A percentile compares a stretch with the other conserved stretches of the same genome.
Evolutionary conservation across 2,888 invertebrate species (phyloP).

Genomic region (Cerceris rybyensis): DNA sequence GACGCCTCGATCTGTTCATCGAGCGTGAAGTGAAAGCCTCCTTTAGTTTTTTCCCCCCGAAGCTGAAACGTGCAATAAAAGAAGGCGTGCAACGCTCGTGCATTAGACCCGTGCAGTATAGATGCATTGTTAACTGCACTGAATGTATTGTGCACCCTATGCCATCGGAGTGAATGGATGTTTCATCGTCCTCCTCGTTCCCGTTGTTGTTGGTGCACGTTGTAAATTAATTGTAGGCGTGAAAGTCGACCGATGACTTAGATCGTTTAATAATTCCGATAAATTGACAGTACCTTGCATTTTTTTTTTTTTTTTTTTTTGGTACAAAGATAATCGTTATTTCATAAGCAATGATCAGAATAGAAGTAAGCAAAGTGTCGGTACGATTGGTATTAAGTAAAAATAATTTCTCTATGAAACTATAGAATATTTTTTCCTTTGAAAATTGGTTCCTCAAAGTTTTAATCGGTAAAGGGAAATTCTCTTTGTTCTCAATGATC

Average conservation of each 20-base stretch:
- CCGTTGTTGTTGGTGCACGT: neutral
- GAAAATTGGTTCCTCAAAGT: too few species aligned
- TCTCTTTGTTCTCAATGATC: too few species aligned
- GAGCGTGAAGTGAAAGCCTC: slow-evolving; percentile 54
- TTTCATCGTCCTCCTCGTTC: neutral
- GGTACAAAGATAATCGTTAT: too few species aligned
- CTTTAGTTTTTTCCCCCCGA: slow-evolving; percentile 21
- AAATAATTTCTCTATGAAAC: too few species aligned
- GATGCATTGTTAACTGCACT: slow-evolving; percentile 12
- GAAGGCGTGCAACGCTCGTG: neutral
- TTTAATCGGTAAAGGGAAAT: too few species aligned
- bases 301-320: too few species aligned
- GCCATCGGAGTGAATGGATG: neutral
- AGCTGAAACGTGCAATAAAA: slow-evolving; percentile 15
- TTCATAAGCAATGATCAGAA: too few species aligned
- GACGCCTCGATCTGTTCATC: slow-evolving; percentile 44
- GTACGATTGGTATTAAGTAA: too few species aligned
- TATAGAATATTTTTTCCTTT: too few species aligned
- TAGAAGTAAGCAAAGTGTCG: too few species aligned
- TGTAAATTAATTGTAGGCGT: slow-evolving; percentile 1
- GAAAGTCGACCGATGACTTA: slow-evolving; percentile 6
- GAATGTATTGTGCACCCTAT: neutral
- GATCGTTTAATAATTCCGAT: neutral
- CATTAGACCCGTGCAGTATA: slow-evolving; percentile 16
- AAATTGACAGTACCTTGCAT: too few species aligned